Evolutionary conservation across 1,140 invertebrate species (phyloP).

Genomic region (Sesamia nonagrioides): DNA sequence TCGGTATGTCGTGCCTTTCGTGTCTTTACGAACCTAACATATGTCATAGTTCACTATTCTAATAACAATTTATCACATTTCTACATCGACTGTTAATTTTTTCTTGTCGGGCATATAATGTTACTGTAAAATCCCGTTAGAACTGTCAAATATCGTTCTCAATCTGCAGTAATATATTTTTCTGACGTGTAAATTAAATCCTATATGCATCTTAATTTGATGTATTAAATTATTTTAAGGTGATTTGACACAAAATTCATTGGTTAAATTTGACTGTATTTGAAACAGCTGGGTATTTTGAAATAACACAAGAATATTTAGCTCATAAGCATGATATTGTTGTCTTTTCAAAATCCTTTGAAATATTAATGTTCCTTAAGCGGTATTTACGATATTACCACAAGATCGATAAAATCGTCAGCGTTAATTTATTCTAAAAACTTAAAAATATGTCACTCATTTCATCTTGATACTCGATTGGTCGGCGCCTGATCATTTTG

Average conservation of each 20-base stretch:
- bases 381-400: slow-evolving; percentile 15
- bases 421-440: slow-evolving; percentile 32
- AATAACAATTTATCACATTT: slow-evolving; percentile 76
- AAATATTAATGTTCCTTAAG: slow-evolving; percentile 7
- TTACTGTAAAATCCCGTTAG: slow-evolving; percentile 38
- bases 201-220: not conserved
- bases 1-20: slow-evolving; percentile 62
- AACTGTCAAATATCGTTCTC: slow-evolving; percentile 4
- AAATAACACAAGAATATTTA: too few species aligned
- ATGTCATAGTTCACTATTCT: slow-evolving; percentile 81
- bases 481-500: slow-evolving; percentile 34
- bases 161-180: slow-evolving; percentile 2
- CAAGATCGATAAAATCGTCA: slow-evolving; percentile 16
- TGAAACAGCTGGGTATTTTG: too few species aligned
- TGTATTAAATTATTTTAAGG: not conserved
- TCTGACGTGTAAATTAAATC: not conserved
- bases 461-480: slow-evolving; percentile 40
- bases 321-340: not conserved
- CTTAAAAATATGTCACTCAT: slow-evolving; percentile 47
- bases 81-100: slow-evolving; percentile 65
- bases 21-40: slow-evolving; percentile 63
- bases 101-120: slow-evolving; percentile 65
- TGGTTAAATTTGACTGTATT: not conserved
- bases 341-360: not conserved
- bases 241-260: not conserved